Conservation (phyloP, 2,888 invertebrate genomes). For the Nymphalis urticae region DNA sequence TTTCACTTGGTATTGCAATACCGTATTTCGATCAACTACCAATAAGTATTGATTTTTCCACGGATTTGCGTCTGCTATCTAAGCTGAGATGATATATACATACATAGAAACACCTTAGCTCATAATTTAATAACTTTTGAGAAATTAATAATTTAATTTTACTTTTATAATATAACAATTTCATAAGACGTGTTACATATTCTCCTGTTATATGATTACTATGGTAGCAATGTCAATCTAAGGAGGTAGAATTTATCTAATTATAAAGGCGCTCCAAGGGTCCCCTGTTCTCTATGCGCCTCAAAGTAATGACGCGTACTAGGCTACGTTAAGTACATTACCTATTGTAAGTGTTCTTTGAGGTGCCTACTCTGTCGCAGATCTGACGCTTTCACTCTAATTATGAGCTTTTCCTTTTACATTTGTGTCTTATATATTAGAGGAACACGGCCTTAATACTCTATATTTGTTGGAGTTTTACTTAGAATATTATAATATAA, state of each 20-base stretch:
- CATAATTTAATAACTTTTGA: too few species aligned
- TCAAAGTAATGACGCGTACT: constrained; percentile 74
- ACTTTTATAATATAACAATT: too few species aligned
- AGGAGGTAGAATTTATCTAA: constrained; percentile 29
- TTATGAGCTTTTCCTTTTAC: constrained; percentile 59
- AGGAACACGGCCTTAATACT: constrained; percentile 29
- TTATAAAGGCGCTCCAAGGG: constrained; percentile 48
- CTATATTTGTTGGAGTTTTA: constrained; percentile 11
- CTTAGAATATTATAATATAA: neutral
- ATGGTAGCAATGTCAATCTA: constrained; percentile 14
- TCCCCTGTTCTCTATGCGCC: constrained; percentile 52
- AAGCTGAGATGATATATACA: too few species aligned
- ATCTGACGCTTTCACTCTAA: constrained; percentile 75
- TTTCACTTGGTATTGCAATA: too few species aligned
- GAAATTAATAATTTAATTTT: too few species aligned
- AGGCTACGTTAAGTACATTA: constrained; percentile 78
- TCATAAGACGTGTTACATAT: too few species aligned
- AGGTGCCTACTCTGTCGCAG: constrained; percentile 63
- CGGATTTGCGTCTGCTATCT: too few species aligned
- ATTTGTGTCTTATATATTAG: constrained; percentile 49
- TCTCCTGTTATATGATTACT: neutral
- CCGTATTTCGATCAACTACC: too few species aligned
- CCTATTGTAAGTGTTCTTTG: constrained; percentile 79
- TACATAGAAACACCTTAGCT: too few species aligned
- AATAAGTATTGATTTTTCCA: too few species aligned